phyloP scores from a whole-genome alignment of 2,797 vertebrate species.

The Squalus acanthias region DNA sequence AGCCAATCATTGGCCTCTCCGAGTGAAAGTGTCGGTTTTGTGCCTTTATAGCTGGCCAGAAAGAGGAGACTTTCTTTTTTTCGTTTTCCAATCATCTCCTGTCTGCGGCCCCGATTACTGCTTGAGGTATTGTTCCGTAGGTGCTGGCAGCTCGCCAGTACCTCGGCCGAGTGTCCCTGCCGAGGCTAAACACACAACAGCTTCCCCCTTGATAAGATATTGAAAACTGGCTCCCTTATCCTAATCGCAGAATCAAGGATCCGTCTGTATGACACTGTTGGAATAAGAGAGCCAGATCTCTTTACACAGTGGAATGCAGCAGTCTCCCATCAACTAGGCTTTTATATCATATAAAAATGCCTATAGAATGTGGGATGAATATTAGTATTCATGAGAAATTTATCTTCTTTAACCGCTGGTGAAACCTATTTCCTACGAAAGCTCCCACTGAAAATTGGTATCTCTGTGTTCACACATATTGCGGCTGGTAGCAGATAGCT shows the following conservation, averaged over 20 bases:
- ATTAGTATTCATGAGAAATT: conserved; percentile 27
- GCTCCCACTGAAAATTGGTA: not conserved
- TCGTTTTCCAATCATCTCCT: not conserved
- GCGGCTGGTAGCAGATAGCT: not conserved
- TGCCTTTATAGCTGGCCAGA: not conserved
- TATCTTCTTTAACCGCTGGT: not conserved
- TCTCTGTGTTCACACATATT: not conserved
- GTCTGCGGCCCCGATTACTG: not conserved
- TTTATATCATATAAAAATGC: not conserved
- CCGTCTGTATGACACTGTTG: not conserved
- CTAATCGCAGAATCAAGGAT: not conserved
- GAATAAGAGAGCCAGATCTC: not conserved
- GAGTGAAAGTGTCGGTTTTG: not conserved
- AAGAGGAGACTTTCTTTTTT: not conserved
- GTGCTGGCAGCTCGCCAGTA: not conserved
- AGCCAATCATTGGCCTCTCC: not conserved
- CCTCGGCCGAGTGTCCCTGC: not conserved
- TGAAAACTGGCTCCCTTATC: not conserved
- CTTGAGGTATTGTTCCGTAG: not conserved
- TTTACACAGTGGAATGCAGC: not conserved
- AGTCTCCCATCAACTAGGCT: not conserved
- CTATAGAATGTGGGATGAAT: not conserved
- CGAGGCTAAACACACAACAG: not conserved
- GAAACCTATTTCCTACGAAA: not conserved
- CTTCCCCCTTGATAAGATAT: not conserved